phyloP scores from a whole-genome alignment of 2,888 invertebrate species.

The Lacanobia wlatinum region DNA sequence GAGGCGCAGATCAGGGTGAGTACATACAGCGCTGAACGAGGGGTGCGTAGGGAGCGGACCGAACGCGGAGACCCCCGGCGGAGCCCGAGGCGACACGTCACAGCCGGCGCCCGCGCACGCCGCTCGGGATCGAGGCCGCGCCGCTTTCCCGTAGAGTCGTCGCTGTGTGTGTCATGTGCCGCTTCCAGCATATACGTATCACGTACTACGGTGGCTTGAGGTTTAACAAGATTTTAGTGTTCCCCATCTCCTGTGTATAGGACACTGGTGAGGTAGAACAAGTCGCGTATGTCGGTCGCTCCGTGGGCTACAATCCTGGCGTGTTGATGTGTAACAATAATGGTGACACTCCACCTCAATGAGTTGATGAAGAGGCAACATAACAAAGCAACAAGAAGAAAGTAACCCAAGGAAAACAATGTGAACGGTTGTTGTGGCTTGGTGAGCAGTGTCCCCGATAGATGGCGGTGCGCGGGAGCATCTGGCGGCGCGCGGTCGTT shows the following conservation, averaged over 20 bases:
- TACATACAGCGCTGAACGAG: slow-evolving; percentile 54
- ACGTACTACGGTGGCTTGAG: slow-evolving; percentile 5
- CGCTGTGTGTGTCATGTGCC: slow-evolving; percentile 64
- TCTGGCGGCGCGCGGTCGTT: slow-evolving; percentile 75
- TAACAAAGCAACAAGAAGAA: slow-evolving; percentile 43
- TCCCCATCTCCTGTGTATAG: not conserved
- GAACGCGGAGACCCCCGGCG: not conserved
- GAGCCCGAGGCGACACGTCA: slow-evolving; percentile 65
- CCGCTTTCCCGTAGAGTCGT: slow-evolving; percentile 75
- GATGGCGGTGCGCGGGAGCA: slow-evolving; percentile 71
- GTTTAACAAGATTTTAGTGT: not conserved
- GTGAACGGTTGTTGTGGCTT: slow-evolving; percentile 49
- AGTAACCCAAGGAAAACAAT: slow-evolving; percentile 50
- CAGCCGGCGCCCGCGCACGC: slow-evolving; percentile 68
- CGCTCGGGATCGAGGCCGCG: slow-evolving; percentile 73
- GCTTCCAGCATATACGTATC: slow-evolving; percentile 39
- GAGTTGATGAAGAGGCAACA: slow-evolving; percentile 6
- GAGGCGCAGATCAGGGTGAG: slow-evolving; percentile 63
- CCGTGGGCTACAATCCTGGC: not conserved
- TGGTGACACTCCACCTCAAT: not conserved
- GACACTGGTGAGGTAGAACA: slow-evolving; percentile 1
- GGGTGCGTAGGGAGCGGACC: not conserved
- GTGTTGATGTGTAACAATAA: not conserved
- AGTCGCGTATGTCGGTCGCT: slow-evolving; percentile 1
- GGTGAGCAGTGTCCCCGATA: slow-evolving; percentile 63